Evolutionary conservation across 2,797 vertebrate genomes (phyloP).

Genomic region (Hydrocynus forskahlii): DNA sequence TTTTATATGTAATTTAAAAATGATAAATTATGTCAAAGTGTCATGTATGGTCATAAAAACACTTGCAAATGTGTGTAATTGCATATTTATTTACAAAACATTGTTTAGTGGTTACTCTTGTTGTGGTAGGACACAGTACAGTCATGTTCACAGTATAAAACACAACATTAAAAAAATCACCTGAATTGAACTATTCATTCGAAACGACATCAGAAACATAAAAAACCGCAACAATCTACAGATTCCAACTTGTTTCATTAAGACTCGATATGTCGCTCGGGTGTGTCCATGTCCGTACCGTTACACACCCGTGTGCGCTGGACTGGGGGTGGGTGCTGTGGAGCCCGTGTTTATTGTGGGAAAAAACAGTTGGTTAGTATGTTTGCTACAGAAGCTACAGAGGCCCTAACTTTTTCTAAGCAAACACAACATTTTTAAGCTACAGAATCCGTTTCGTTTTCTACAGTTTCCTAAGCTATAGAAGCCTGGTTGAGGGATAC

Average conservation of each 20-base stretch:
- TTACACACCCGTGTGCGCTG: background rate
- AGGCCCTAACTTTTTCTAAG: too few relatives aligned
- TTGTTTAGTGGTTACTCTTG: slow-evolving; percentile 71
- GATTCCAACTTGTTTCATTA: background rate
- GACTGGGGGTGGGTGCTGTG: background rate
- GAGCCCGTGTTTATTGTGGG: background rate
- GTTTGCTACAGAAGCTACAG: too few relatives aligned
- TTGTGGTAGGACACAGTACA: slow-evolving; percentile 53
- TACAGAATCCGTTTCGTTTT: background rate
- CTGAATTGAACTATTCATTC: slow-evolving; percentile 30
- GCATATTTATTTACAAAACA: slow-evolving; percentile 73
- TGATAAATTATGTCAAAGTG: too few relatives aligned
- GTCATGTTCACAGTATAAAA: slow-evolving; percentile 68
- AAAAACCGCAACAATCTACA: background rate
- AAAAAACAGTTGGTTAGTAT: too few relatives aligned
- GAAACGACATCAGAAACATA: slow-evolving; percentile 15
- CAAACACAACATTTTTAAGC: background rate
- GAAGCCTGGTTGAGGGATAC: background rate
- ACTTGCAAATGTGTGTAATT: slow-evolving; percentile 36
- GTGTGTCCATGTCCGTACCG: background rate
- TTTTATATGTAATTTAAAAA: too few relatives aligned
- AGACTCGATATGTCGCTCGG: background rate
- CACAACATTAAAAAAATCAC: slow-evolving; percentile 39
- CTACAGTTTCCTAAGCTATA: too few relatives aligned
- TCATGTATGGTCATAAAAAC: background rate